Evolutionary conservation across 2,113 vertebrate species (phyloP).

Genomic region (Sciurus niger): DNA sequence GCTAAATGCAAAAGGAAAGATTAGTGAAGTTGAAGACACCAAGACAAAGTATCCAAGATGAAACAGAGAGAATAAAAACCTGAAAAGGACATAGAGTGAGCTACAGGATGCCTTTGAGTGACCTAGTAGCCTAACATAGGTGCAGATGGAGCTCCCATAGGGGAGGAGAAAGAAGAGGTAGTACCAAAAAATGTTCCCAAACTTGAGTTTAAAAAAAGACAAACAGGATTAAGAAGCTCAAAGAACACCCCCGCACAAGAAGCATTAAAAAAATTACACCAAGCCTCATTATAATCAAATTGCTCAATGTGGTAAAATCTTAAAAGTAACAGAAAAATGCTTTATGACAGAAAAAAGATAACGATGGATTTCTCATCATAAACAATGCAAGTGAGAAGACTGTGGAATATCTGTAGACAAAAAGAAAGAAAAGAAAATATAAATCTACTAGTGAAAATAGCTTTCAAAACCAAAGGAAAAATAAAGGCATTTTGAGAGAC

Average conservation of each 20-base stretch:
- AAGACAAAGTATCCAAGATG: background rate
- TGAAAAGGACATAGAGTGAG: background rate
- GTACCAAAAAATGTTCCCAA: background rate
- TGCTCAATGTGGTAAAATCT: background rate
- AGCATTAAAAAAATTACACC: background rate
- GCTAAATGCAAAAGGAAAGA: background rate
- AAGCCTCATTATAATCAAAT: background rate
- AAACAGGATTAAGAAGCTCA: background rate
- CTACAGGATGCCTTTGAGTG: background rate
- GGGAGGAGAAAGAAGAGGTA: background rate
- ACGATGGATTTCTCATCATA: background rate
- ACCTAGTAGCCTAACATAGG: background rate
- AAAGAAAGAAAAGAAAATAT: background rate
- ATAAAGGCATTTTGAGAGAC: conserved; percentile 30
- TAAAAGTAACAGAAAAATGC: background rate
- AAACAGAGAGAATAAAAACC: background rate
- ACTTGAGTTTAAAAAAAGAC: background rate
- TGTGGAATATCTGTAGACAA: background rate
- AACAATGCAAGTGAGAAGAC: background rate
- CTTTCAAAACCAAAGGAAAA: conserved; percentile 55
- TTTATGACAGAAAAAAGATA: background rate
- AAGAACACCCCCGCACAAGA: background rate
- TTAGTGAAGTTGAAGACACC: background rate
- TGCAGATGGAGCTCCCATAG: background rate
- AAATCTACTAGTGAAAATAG: background rate